These are phyloP conservation scores for Drosophila mulleri DNA, from an alignment of 2,888 invertebrate genomes.

Conservation along the genomic window DNA sequence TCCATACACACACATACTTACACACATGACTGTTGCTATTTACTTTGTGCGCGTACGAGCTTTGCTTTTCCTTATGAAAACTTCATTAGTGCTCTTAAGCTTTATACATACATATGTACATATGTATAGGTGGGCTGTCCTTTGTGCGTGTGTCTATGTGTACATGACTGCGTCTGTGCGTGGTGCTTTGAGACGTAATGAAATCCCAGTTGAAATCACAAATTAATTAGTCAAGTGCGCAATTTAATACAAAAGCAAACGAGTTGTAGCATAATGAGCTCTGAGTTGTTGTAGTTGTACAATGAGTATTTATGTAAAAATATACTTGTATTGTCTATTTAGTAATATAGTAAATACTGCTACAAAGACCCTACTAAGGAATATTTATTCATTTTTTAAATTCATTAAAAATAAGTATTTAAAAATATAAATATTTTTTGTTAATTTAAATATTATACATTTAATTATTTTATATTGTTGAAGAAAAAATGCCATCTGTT, in stretches of 20 bases:
- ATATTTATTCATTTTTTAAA: too few species aligned
- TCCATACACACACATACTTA: background rate
- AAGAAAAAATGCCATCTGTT: constrained; percentile 11
- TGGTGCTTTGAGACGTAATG: constrained; percentile 1
- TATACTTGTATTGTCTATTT: too few species aligned
- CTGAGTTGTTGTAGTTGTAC: background rate
- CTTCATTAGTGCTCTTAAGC: constrained; percentile 16
- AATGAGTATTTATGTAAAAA: background rate
- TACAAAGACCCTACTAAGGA: too few species aligned
- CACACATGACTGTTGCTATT: constrained; percentile 13
- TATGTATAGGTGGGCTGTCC: background rate
- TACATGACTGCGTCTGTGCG: constrained; percentile 1
- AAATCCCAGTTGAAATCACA: constrained; percentile 17
- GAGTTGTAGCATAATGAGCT: background rate
- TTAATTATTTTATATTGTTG: too few species aligned
- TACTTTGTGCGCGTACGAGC: constrained; percentile 16
- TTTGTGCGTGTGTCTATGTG: background rate
- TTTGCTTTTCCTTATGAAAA: constrained; percentile 17
- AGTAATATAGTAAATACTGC: too few species aligned
- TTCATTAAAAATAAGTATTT: too few species aligned
- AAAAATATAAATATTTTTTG: too few species aligned
- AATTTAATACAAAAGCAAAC: background rate
- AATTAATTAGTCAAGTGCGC: constrained; percentile 26
- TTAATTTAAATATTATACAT: too few species aligned
- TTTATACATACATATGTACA: background rate